Base-by-base conservation (phyloP, 2,888 invertebrate species). In the Stenodema calcarata region DNA sequence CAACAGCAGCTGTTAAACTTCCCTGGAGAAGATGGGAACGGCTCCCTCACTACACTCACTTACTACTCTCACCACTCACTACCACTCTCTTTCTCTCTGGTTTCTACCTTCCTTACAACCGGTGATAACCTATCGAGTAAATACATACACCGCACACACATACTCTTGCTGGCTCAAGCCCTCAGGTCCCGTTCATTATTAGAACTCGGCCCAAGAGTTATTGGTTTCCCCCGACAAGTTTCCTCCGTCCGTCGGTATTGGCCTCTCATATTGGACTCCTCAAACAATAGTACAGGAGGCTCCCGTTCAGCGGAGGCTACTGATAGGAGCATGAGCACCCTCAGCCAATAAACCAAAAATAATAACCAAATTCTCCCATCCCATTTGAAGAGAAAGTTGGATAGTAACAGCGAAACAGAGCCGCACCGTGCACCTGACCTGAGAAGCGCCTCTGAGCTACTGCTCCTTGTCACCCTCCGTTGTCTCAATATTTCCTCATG, bases 141-240 rank as follows among this genome's bases (percentile, higher is more conserved):
- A 16, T 9, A 4, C 30, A 27, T 2, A 23, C 73, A 11, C 23
- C 23, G 0, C 62, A 18, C 6, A 11, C 62, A 11, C 35, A n/a
- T n/a, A n/a, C n/a, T n/a, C n/a, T n/a, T n/a, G n/a, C n/a, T 7
- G 35, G 35, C 35, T 35, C 18, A 23, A 62, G 16, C 54, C n/a
- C 54, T 73, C 28, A 73, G 41, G 73, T 73, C 41, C 35, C 41
- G 73, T 73, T 30, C 41, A 73, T 73, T 73, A 73, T 73, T 73
- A 18, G 35, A 73, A 18, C 73, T 35, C n/a, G 50, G 50, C 2
- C 62, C 23, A 23, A 23, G 62, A 62, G 62, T 62, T 62, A 62
- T 62, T 62, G 62, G 23, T 62, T 62, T 62, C 23, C 23, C 62
- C 62, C 62, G 62, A 12, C 62, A 62, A 62, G 23, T 62, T 62